Base-by-base conservation (phyloP, 2,797 vertebrate genomes). In the Garrulus glandarius region DNA sequence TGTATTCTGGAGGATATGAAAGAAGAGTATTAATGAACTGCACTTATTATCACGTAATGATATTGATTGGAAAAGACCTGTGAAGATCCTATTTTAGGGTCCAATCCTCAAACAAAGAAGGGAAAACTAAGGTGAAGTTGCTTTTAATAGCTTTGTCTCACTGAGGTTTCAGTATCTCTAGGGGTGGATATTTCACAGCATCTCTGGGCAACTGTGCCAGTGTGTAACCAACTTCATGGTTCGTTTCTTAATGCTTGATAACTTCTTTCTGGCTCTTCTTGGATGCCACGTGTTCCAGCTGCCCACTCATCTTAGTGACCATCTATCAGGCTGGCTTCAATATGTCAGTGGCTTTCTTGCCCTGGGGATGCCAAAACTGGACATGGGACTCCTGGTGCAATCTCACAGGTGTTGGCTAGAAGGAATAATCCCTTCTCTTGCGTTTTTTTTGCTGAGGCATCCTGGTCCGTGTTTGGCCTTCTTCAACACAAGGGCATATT, bases 311-410 rank as follows among this genome's bases (percentile, higher is more conserved):
- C 21, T 67, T 16, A 5, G 11, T 63, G 60, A 43, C 52, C 4
- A 1, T 24, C 49, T 81, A 0, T 41, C 44, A 50, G n/a, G 24
- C n/a, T 80, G 29, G 8, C 20, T 86, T 69, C n/a, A 23, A 9
- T 41, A 29, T 59, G 50, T 36, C 34, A 14, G 5, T 65, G 34
- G 20, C 26, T 77, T 18, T 41, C 29, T 82, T 46, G 14, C 24
- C 21, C 12, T 63, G 27, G 29, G 15, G 4, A 36, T 55, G 21
- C 17, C 34, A 36, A 34, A 63, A 43, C 10, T 69, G 32, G 8
- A 16, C 2, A 3, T 18, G 17, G 27, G 27, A 27, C 19, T 70
- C 52, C 34, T 44, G 24, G 2, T 44, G 8, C 1, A 1, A 11
- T 78, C 53, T 71, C 44, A 41, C 2, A 3, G 24, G 13, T 22